Percentiles rank a stretch among this genome's conserved stretches.
These are phyloP conservation scores for Sarcophaga peregrina DNA, from an alignment of 1,140 invertebrate genomes.

Conservation along the genomic window DNA sequence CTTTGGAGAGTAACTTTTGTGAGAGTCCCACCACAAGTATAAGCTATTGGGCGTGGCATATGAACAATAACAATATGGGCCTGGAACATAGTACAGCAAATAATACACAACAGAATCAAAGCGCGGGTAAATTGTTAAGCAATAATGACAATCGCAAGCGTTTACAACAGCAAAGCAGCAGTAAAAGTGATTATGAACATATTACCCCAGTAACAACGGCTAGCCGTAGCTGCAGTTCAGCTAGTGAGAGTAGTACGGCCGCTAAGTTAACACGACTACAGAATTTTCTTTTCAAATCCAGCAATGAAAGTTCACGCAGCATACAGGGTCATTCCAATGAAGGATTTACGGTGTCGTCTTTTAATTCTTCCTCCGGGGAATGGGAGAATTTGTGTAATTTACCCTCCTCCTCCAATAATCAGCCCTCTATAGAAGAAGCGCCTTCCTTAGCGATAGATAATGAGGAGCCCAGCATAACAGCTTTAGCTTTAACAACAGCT, in stretches of 20 bases:
- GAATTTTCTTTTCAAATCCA: constrained; percentile 64
- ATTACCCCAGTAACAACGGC: constrained; percentile 34
- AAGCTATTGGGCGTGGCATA: constrained; percentile 54
- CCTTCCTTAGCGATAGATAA: background rate
- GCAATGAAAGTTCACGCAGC: constrained; percentile 61
- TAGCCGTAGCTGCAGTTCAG: constrained; percentile 61
- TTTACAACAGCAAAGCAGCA: constrained; percentile 43
- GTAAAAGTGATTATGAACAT: constrained; percentile 44
- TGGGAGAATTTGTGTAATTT: constrained; percentile 61
- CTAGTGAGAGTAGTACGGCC: constrained; percentile 63
- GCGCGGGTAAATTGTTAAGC: background rate
- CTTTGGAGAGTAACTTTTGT: constrained; percentile 58
- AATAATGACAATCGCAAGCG: background rate
- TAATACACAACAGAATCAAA: background rate
- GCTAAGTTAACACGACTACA: constrained; percentile 58
- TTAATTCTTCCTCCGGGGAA: constrained; percentile 61
- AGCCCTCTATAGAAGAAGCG: background rate
- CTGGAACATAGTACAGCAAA: constrained; percentile 56
- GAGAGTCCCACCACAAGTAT: constrained; percentile 58
- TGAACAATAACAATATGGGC: constrained; percentile 54
- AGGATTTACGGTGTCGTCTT: constrained; percentile 61
- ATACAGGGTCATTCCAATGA: constrained; percentile 62
- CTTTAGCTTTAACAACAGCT: background rate
- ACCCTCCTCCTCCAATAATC: constrained; percentile 52
- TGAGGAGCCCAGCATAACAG: background rate